Percentiles rank a stretch among this genome's conserved stretches.
Conservation (phyloP, 1,140 invertebrate species). For the Vanessa tameamea region DNA sequence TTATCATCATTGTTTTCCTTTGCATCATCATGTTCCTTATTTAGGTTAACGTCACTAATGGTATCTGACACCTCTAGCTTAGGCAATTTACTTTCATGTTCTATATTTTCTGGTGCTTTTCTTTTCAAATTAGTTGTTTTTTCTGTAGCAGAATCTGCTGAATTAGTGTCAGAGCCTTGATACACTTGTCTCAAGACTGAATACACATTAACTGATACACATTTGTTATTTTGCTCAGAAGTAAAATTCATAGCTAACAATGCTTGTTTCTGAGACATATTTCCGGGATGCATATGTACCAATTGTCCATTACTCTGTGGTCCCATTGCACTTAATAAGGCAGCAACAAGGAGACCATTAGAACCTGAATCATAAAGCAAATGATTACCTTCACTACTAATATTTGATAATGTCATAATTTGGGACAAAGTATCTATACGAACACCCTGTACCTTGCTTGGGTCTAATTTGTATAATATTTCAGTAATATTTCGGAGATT, state of each 20-base stretch:
- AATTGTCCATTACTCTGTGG: constrained; percentile 82
- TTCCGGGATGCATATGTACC: constrained; percentile 90
- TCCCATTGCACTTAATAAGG: constrained; percentile 88
- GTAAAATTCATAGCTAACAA: constrained; percentile 89
- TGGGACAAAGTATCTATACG: constrained; percentile 93
- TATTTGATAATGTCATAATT: constrained; percentile 90
- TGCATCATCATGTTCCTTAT: constrained; percentile 24
- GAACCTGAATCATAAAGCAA: constrained; percentile 94
- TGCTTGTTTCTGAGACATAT: constrained; percentile 88
- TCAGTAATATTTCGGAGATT: constrained; percentile 88
- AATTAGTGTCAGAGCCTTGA: constrained; percentile 76
- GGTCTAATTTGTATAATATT: constrained; percentile 89
- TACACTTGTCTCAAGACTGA: constrained; percentile 85
- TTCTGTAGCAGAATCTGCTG: constrained; percentile 43
- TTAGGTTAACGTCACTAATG: constrained; percentile 31
- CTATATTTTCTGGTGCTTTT: constrained; percentile 56
- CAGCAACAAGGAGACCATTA: constrained; percentile 90
- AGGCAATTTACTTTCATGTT: constrained; percentile 50
- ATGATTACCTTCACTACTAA: constrained; percentile 89
- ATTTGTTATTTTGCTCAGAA: constrained; percentile 83
- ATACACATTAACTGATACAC: constrained; percentile 87
- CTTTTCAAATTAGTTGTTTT: constrained; percentile 56
- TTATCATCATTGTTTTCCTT: constrained; percentile 6
- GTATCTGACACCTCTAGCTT: constrained; percentile 43
- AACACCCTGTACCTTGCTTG: constrained; percentile 88